Evolutionary conservation across 2,888 invertebrate species (phyloP), one percentile per base, ranked within the genome.

Genomic region (Ophion obscuratus): DNA sequence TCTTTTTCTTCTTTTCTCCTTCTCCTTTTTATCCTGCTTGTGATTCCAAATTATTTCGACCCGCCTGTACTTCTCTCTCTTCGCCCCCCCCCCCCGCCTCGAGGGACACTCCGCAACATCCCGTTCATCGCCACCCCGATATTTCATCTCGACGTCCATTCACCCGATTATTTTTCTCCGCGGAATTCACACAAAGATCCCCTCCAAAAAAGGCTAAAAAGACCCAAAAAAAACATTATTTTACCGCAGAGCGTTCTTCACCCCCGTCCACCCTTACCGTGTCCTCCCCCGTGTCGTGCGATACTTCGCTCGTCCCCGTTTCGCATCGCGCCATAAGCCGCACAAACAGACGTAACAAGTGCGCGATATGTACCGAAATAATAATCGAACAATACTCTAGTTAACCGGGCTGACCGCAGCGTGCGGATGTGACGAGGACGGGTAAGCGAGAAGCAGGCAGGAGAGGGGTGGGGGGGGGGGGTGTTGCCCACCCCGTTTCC

Each of bases 321-420:
- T 68, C 53, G 11, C 11, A 17, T 53, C 53, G 62, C 68, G 74
- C 77, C 78, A 81, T 78, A 83, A 76, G 81, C 47, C 27, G 14
- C 88, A 88, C 90, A 92, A 92, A 94, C 93, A 90, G 92, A 92
- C 91, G 92, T 93, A 93, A 94, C 94, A 94, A 94, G 94, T 94
- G 93, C 93, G 91, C 93, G 94, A 94, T 94, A 94, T 94, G 94
- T 94, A 93, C 92, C 91, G 92, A 93, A 94, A 94, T 94, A 94
- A 94, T 93, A 94, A 94, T 93, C 93, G 92, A 93, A 94, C 94
- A 94, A 94, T 94, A 90, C 92, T 89, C 91, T 91, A 92, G 93
- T 94, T 94, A 93, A 93, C 93, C 90, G 92, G 90, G 88, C 62
- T 90, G 91, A 90, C 91, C 91, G 90, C 90, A 86, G 88, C 89